Evolutionary conservation across 2,888 invertebrate species (phyloP).

Genomic region (Epirrita christyi): DNA sequence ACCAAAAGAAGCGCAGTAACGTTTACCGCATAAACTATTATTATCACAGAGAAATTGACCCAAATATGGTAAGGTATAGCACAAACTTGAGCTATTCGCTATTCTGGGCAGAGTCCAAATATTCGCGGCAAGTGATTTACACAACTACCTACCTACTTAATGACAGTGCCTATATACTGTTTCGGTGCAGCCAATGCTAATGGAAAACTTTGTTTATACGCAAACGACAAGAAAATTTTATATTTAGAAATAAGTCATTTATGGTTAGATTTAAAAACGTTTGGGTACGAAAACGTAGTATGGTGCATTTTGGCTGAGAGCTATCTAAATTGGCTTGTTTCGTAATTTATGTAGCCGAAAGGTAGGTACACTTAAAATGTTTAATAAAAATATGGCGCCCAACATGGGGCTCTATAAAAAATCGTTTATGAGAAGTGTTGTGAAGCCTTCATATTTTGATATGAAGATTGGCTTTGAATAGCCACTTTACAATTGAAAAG

Average conservation of each 20-base stretch:
- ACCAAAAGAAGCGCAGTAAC: conserved; percentile 22
- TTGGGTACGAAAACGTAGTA: too few species aligned
- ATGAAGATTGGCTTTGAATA: conserved; percentile 2
- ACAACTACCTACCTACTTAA: conserved; percentile 54
- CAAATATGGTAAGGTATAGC: conserved; percentile 62
- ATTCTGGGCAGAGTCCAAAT: conserved; percentile 66
- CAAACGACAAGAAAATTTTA: conserved; percentile 6
- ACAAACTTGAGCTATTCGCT: conserved; percentile 55
- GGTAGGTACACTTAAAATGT: too few species aligned
- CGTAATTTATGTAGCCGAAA: too few species aligned
- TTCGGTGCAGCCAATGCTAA: conserved; percentile 33
- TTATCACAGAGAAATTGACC: conserved; percentile 56
- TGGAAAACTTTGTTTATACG: conserved; percentile 30
- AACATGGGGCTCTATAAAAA: conserved; percentile 7
- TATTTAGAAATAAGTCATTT: too few species aligned
- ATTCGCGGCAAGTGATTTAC: conserved; percentile 55
- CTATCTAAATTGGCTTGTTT: too few species aligned
- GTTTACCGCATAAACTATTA: conserved; percentile 50
- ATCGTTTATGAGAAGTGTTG: background rate
- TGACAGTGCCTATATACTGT: conserved; percentile 46
- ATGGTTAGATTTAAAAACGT: too few species aligned
- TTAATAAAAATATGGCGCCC: conserved; percentile 9
- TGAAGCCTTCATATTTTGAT: background rate
- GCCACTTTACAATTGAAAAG: conserved; percentile 12
- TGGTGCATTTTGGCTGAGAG: too few species aligned